Base-by-base conservation (phyloP, 2,888 invertebrate genomes). In the Uropetala carovei region DNA sequence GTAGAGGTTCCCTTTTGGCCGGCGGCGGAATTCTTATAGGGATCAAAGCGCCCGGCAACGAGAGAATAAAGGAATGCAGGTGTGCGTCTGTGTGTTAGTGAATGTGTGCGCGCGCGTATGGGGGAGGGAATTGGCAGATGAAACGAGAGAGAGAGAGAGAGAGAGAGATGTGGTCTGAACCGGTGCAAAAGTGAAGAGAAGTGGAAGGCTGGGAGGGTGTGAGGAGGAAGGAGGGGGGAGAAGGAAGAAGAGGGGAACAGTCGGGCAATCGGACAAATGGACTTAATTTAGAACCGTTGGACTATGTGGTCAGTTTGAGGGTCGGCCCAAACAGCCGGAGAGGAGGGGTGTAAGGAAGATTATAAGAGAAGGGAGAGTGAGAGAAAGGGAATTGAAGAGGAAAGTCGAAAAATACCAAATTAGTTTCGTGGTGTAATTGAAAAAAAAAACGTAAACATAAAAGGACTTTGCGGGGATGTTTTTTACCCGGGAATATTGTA, bases 261-360 rank as follows among this genome's bases (percentile, higher is more conserved):
- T 64, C 86, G 60, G 86, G 16, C 89, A 64, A 30, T 89, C 89
- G 89, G 89, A 89, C 89, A 64, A 89, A 89, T 89, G 89, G 89
- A 89, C 89, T 89, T 89, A 64, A 89, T 89, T 89, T 89, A 89
- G 89, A 89, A 68, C 64, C 60, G 86, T 86, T 59, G 85, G 85
- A 27, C 85, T n/a, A 57, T 58, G 85, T 59, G 85, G 86, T 86
- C 89, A 89, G 64, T 89, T 89, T 18, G 64, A 64, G 89, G 64
- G 43, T 16, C 64, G 89, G 64, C 30, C 89, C 89, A 89, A 56
- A 64, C 16, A 16, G 7, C 18, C 30, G 30, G 68, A 14, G 75
- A 75, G 75, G 75, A 27, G 27, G 22, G 75, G 13, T 43, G 43
- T 43, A 43, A 43, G 43, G 43, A 43, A 43, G 43, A 43, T 43